A percentile compares a stretch with the other conserved stretches of the same genome.
phyloP scores from a whole-genome alignment of 2,797 vertebrate genomes.

The Lithobates pipiens region DNA sequence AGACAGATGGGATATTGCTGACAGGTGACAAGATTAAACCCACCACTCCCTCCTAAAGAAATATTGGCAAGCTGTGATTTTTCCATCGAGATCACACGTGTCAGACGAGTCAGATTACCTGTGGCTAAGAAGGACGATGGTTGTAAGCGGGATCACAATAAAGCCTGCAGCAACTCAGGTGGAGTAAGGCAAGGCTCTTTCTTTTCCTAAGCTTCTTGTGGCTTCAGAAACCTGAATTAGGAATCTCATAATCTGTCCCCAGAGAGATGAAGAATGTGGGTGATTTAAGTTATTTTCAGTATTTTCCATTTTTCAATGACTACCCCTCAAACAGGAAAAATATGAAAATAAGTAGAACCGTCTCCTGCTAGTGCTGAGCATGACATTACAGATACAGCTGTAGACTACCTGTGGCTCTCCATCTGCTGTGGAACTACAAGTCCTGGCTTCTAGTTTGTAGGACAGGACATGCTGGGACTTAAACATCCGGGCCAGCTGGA shows the following conservation, averaged over 20 bases:
- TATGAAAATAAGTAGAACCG: background rate
- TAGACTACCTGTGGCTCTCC: background rate
- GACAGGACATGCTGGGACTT: background rate
- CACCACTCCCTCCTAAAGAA: conserved; percentile 32
- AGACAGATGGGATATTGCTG: conserved; percentile 9
- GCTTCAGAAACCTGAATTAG: conserved; percentile 28
- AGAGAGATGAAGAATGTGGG: background rate
- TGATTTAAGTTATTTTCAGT: conserved; percentile 14
- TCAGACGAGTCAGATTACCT: conserved; percentile 22
- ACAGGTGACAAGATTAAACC: conserved; percentile 37
- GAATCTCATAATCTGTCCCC: conserved; percentile 41
- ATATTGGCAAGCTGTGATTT: conserved; percentile 44
- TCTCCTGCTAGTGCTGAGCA: background rate
- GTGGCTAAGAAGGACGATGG: conserved; percentile 26
- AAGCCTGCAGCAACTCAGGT: conserved; percentile 21
- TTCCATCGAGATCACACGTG: conserved; percentile 39
- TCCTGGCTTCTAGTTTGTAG: background rate
- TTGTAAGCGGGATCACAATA: conserved; percentile 16
- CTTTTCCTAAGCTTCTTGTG: background rate
- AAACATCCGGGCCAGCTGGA: background rate
- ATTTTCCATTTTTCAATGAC: background rate
- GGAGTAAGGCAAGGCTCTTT: background rate
- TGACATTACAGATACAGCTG: background rate
- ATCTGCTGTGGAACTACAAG: background rate
- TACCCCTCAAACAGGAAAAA: conserved; percentile 21